Evolutionary conservation across 2,797 vertebrate species (phyloP).

Genomic region (Lutjanus campechanus): DNA sequence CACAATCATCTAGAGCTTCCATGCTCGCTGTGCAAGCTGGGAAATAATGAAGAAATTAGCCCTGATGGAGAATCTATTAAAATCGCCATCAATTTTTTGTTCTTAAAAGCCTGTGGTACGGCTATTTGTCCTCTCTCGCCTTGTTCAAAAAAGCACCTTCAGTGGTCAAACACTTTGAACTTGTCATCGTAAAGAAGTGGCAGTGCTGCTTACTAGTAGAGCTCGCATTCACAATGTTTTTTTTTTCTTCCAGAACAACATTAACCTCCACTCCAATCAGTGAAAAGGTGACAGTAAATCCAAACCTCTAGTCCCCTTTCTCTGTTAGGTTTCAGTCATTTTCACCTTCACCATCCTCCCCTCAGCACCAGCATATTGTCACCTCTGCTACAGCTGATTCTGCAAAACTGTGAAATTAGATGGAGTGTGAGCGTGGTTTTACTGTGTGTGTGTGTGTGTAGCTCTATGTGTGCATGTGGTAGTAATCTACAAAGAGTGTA

Average conservation of each 20-base stretch:
- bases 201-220: slow-evolving; percentile 18
- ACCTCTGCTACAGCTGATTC: slow-evolving; percentile 74
- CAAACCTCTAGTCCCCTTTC: slow-evolving; percentile 35
- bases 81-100: slow-evolving; percentile 15
- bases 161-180: slow-evolving; percentile 28
- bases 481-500: slow-evolving; percentile 6
- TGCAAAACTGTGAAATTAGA: slow-evolving; percentile 70
- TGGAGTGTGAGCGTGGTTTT: slow-evolving; percentile 20
- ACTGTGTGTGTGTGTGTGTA: background rate
- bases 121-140: slow-evolving; percentile 4
- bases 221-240: slow-evolving; percentile 7
- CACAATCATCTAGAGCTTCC: slow-evolving; percentile 26
- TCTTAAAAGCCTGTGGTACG: slow-evolving; percentile 25
- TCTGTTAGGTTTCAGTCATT: slow-evolving; percentile 47
- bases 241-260: slow-evolving; percentile 31
- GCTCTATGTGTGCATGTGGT: background rate
- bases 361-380: slow-evolving; percentile 52
- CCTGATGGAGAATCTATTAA: slow-evolving; percentile 39
- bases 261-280: slow-evolving; percentile 58
- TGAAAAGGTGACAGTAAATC: slow-evolving; percentile 52
- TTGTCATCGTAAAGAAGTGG: slow-evolving; percentile 11
- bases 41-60: slow-evolving; percentile 37
- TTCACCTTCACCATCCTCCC: slow-evolving; percentile 67
- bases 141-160: slow-evolving; percentile 11
- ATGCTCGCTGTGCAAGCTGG: background rate